Conservation (phyloP, 2,113 vertebrate genomes). For the Amblyornis subalaris region DNA sequence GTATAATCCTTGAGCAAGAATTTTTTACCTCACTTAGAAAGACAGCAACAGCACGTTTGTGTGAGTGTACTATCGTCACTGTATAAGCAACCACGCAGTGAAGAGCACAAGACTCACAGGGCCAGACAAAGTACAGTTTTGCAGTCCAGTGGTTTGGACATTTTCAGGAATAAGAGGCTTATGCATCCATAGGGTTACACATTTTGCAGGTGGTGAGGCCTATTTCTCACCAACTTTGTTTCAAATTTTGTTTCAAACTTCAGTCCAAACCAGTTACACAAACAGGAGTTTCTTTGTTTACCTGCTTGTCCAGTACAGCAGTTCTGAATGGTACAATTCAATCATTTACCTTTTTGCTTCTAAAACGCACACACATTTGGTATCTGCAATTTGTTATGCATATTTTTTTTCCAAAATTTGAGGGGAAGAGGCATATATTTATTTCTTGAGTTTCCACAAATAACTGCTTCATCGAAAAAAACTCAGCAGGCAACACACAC, state of each 20-base stretch:
- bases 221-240: not conserved
- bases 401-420: not conserved
- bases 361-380: not conserved
- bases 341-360: not conserved
- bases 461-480: not conserved
- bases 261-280: not conserved
- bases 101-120: not conserved
- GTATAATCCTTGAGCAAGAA: not conserved
- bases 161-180: not conserved
- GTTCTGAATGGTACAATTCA: not conserved
- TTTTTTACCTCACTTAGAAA: not conserved
- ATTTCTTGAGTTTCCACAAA: not conserved
- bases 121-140: not conserved
- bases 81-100: accelerated
- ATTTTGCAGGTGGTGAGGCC: not conserved
- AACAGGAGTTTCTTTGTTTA: not conserved
- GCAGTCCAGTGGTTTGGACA: not conserved
- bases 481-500: not conserved
- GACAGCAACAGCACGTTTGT: not conserved
- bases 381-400: not conserved
- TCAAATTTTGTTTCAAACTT: not conserved
- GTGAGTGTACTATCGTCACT: not conserved
- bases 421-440: not conserved
- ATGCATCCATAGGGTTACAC: not conserved
- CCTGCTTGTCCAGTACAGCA: not conserved